Evolutionary conservation across 2,888 invertebrate species (phyloP).

Genomic region (Ochropleura plecta): DNA sequence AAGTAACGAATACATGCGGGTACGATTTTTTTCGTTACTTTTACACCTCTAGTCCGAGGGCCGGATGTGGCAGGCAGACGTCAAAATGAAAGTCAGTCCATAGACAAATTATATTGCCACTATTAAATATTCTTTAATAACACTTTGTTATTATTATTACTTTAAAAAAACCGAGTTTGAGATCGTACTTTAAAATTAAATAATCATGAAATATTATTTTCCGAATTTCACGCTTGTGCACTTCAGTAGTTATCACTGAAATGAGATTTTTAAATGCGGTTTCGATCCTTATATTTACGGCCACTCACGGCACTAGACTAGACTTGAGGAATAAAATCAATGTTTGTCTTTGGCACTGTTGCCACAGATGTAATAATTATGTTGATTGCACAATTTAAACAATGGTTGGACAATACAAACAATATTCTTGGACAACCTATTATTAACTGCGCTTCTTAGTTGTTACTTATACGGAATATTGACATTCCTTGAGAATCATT

Average conservation of each 20-base stretch:
- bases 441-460: not conserved
- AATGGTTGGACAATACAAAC: slow-evolving; percentile 14
- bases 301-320: not conserved
- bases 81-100: slow-evolving; percentile 74
- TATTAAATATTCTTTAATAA: slow-evolving; percentile 1
- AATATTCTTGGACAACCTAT: slow-evolving; percentile 3
- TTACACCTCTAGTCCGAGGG: too few species aligned
- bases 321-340: not conserved
- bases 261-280: not conserved
- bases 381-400: slow-evolving; percentile 20
- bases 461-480: not conserved
- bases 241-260: not conserved
- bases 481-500: not conserved
- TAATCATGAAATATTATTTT: not conserved
- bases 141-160: not conserved
- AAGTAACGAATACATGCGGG: too few species aligned
- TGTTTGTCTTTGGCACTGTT: slow-evolving; percentile 13
- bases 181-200: not conserved
- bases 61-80: slow-evolving; percentile 82
- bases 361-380: slow-evolving; percentile 3
- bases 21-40: too few species aligned
- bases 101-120: slow-evolving; percentile 76
- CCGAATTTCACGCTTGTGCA: not conserved
- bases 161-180: not conserved
- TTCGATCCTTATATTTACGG: slow-evolving; percentile 2